Conservation (phyloP, 2,797 vertebrate genomes). For the Gephyroberyx darwinii region DNA sequence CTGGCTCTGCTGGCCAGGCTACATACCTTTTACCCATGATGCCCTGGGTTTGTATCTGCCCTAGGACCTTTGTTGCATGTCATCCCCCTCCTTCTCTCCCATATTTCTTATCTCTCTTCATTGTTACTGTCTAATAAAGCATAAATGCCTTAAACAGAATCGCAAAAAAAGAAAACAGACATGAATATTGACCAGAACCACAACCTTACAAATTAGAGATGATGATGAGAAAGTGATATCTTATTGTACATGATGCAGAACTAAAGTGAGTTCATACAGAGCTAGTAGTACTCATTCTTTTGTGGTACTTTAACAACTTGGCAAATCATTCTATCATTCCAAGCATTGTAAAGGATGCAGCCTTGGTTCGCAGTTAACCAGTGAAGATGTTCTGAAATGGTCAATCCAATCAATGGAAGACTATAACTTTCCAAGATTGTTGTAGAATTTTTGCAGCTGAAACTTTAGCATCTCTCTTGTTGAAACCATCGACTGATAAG, state of each 20-base stretch:
- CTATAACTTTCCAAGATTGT: neutral
- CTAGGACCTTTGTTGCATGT: too few species aligned
- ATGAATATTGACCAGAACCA: constrained; percentile 4
- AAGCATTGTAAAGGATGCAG: neutral
- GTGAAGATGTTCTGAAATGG: neutral
- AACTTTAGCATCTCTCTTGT: neutral
- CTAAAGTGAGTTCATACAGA: neutral
- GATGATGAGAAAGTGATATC: too few species aligned
- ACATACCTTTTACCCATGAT: too few species aligned
- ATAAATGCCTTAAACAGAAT: too few species aligned
- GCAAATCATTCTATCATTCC: neutral
- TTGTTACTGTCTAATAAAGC: too few species aligned
- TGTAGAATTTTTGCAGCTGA: neutral
- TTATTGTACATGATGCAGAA: neutral
- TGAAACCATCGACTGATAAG: constrained; percentile 37
- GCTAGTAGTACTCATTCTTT: neutral
- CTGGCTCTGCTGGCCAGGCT: too few species aligned
- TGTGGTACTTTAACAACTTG: neutral
- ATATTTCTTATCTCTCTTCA: too few species aligned
- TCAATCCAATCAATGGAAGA: neutral
- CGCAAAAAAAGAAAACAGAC: too few species aligned
- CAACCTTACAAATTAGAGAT: too few species aligned
- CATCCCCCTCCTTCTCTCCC: too few species aligned
- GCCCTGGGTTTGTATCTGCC: too few species aligned
- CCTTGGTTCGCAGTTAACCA: neutral